These are phyloP conservation scores for Colius striatus DNA, from an alignment of 2,113 vertebrate species.

Conservation along the genomic window DNA sequence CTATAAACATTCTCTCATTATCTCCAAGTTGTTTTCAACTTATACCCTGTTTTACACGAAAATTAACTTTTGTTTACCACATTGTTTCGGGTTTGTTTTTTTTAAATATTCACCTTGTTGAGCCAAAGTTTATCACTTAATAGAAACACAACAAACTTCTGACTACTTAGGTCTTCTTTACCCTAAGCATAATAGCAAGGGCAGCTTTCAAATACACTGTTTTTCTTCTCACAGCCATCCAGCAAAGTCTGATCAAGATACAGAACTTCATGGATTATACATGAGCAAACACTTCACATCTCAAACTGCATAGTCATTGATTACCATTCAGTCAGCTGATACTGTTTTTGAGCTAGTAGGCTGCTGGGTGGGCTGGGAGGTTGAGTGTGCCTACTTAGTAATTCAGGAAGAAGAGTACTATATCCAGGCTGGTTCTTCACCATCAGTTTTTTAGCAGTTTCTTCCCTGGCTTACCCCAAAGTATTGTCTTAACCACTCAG, in stretches of 20 bases:
- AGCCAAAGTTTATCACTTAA: neutral
- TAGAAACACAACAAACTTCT: neutral
- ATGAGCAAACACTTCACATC: constrained; percentile 8
- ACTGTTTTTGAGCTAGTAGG: neutral
- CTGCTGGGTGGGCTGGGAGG: neutral
- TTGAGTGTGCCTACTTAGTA: neutral
- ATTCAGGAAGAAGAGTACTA: neutral
- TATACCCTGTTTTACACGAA: neutral
- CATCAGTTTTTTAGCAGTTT: neutral
- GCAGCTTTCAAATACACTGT: neutral
- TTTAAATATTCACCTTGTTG: neutral
- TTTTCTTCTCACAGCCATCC: neutral
- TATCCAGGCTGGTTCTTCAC: neutral
- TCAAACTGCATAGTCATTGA: constrained; percentile 55
- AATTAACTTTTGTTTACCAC: neutral
- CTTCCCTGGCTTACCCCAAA: neutral
- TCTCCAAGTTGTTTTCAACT: neutral
- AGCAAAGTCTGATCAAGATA: constrained; percentile 6
- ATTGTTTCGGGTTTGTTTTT: neutral
- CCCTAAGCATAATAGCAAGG: neutral
- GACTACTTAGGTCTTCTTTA: neutral
- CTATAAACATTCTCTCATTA: neutral
- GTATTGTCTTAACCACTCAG: neutral
- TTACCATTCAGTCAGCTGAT: constrained; percentile 35
- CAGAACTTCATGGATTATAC: constrained; percentile 21